Evolutionary conservation across 2,888 invertebrate genomes (phyloP).

Genomic region (Drosophila lacicola): DNA sequence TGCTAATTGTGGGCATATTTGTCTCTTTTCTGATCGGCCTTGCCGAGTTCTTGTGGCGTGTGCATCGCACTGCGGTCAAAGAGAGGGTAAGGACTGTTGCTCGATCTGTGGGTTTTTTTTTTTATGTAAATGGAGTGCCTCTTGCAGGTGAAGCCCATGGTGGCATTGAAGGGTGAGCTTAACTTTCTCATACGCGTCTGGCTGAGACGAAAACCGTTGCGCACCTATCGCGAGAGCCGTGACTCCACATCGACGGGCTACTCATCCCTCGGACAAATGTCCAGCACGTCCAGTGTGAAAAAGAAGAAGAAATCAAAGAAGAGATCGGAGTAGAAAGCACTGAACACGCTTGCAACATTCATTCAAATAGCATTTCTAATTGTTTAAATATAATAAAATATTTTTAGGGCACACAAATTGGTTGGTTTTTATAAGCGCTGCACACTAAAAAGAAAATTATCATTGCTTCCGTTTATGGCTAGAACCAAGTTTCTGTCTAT

Average conservation of each 20-base stretch:
- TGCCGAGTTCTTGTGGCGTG: slow-evolving; percentile 94
- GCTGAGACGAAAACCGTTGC: slow-evolving; percentile 70
- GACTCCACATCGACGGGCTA: slow-evolving; percentile 74
- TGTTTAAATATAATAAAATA: slow-evolving; percentile 26
- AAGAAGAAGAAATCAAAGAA: slow-evolving; percentile 64
- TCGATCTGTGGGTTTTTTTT: background rate
- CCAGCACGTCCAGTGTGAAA: slow-evolving; percentile 51
- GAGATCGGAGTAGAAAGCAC: slow-evolving; percentile 36
- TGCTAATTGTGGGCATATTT: slow-evolving; percentile 90
- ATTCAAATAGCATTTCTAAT: slow-evolving; percentile 48
- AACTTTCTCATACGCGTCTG: slow-evolving; percentile 74
- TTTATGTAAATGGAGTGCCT: background rate
- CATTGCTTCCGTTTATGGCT: too few species aligned
- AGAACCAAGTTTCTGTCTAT: too few species aligned
- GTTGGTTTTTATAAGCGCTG: too few species aligned
- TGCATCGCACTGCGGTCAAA: slow-evolving; percentile 90
- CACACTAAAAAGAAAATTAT: too few species aligned
- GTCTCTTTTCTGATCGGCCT: slow-evolving; percentile 91
- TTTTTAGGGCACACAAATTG: slow-evolving; percentile 5
- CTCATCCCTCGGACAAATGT: slow-evolving; percentile 58
- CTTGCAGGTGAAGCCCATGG: slow-evolving; percentile 63
- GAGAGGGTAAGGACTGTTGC: slow-evolving; percentile 87
- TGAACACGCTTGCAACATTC: slow-evolving; percentile 50
- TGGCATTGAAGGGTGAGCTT: slow-evolving; percentile 71
- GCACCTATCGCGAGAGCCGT: slow-evolving; percentile 59